Evolutionary conservation across 2,888 invertebrate species (phyloP), one percentile per base, ranked within the genome.

Genomic region (Resseliella maxima): DNA sequence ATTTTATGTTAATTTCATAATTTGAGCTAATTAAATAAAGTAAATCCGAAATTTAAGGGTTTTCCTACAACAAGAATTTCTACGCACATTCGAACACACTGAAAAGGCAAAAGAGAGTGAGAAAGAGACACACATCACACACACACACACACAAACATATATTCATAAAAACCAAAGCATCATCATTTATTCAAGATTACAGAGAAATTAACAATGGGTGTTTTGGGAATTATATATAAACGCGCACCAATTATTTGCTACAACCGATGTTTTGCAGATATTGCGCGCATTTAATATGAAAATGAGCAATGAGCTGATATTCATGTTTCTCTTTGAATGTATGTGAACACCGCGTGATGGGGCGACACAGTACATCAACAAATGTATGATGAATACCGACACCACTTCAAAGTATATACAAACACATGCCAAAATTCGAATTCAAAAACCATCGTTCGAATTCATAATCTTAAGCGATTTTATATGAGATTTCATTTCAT

Each of bases 1-100:
- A 72, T 72, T 72, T 72, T 72, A 72, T 72, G 72, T 72, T 72
- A 72, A 72, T 72, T 72, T 72, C 72, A 72, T 31, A 72, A 72
- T 72, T 31, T 72, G 72, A 31, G 72, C 72, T 72, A 72, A 72
- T 72, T 72, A 31, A 72, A 72, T 72, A 72, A 72, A 72, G 72
- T 35, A 72, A 72, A 72, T 72, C 31, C 31, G 72, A 72, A 72
- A 72, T 31, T 72, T 72, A 31, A 31, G 31, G 72, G 15, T 31
- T 72, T 31, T 35, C 72, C 3, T 35, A 72, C 10, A 10, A n/a
- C 46, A 50, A 50, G 10, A 50, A 12, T 50, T 50, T 18, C 10
- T 24, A 59, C 59, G 24, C 59, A 59, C 50, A 18, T 18, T 12
- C 50, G 15, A 8, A 21, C 50, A 21, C 50, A 21, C 41, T 8